Conservation (phyloP, 2,113 vertebrate species). For the Ginglymostoma cirratum region DNA sequence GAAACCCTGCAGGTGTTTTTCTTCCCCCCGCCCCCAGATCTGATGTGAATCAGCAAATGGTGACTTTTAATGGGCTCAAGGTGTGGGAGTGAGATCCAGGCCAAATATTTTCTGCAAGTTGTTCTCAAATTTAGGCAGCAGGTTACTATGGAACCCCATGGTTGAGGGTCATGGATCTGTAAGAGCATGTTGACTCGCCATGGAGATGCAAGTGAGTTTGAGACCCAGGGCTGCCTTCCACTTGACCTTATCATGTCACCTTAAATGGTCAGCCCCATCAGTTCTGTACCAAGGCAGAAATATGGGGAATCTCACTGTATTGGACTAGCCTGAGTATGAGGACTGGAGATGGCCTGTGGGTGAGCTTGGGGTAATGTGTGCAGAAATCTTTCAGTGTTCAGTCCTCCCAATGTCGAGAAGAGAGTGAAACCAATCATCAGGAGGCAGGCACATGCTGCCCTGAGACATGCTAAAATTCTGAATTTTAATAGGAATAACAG, state of each 20-base stretch:
- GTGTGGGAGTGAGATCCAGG: neutral
- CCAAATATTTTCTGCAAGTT: neutral
- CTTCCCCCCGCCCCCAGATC: neutral
- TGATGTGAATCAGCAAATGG: neutral
- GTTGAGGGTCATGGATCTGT: neutral
- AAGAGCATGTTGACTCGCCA: neutral
- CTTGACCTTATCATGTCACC: neutral
- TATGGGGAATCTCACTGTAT: neutral
- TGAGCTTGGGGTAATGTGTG: neutral
- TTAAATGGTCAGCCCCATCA: neutral
- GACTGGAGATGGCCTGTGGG: neutral
- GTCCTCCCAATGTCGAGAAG: neutral
- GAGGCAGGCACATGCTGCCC: neutral
- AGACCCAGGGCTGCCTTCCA: neutral
- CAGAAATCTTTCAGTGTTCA: neutral
- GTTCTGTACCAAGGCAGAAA: neutral
- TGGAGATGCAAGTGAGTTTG: neutral
- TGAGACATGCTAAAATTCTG: neutral
- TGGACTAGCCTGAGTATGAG: neutral
- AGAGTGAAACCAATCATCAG: neutral
- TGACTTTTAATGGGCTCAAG: neutral
- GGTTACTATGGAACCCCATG: neutral
- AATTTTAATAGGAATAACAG: neutral
- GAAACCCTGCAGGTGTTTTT: neutral
- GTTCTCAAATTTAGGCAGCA: neutral